Evolutionary conservation across 2,888 invertebrate genomes (phyloP), one percentile per base, ranked within the genome.

Genomic region (Vannuccia rotundouncinata): DNA sequence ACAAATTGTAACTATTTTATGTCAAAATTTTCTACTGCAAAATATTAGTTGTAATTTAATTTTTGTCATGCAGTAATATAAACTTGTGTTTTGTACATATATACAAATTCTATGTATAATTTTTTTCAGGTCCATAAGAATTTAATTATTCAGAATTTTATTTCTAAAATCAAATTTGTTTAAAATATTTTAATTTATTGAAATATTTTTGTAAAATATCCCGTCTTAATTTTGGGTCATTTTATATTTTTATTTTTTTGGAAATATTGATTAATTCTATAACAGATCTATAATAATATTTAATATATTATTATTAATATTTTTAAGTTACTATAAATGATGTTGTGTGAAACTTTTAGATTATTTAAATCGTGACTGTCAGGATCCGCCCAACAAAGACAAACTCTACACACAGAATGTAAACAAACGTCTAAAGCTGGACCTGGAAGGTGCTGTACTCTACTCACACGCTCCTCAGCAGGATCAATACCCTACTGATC

Each of bases 301-400:
- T n/a, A n/a, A n/a, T n/a, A n/a, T n/a, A n/a, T n/a, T n/a, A n/a
- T n/a, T n/a, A n/a, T n/a, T n/a, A n/a, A n/a, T n/a, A n/a, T n/a
- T n/a, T n/a, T n/a, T n/a, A n/a, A n/a, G n/a, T n/a, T n/a, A n/a
- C n/a, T n/a, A n/a, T n/a, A n/a, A n/a, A n/a, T n/a, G n/a, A n/a
- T n/a, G n/a, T n/a, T n/a, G n/a, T n/a, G n/a, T n/a, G n/a, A n/a
- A n/a, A n/a, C n/a, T n/a, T n/a, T n/a, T n/a, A 66, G 66, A 66
- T 22, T 66, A 66, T 66, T 22, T 66, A 22, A 13, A 5, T 13
- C 66, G 66, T 22, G 66, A 66, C 66, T 66, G 66, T 22, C 2
- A 66, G 22, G 66, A 66, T n/a, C 66, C 66, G 5, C 66, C 66
- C 25, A 66, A 66, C 66, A 66, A 66, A 22, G 66, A 66, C 66